phyloP scores from a whole-genome alignment of 2,797 vertebrate species.

The Spea hammondii region DNA sequence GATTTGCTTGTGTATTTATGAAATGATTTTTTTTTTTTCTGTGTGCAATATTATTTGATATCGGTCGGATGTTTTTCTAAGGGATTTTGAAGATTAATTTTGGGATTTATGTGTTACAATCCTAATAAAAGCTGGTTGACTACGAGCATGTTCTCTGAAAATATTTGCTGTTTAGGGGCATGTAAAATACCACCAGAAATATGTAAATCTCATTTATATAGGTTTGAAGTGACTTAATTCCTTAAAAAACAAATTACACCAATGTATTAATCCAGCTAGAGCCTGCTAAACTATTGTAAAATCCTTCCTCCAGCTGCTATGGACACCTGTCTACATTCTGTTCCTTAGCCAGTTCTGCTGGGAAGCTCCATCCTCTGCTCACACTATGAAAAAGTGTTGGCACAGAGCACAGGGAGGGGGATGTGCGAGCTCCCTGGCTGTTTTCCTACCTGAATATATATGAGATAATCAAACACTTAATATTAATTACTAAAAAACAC shows the following conservation, averaged over 20 bases:
- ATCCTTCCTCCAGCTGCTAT: slow-evolving; percentile 52
- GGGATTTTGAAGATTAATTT: slow-evolving; percentile 41
- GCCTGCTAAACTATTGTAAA: slow-evolving; percentile 57
- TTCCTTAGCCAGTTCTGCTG: slow-evolving; percentile 51
- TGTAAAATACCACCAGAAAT: slow-evolving; percentile 45
- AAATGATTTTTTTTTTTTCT: neutral
- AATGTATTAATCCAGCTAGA: slow-evolving; percentile 53
- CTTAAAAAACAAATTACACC: slow-evolving; percentile 53
- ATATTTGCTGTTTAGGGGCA: slow-evolving; percentile 47
- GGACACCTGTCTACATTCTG: slow-evolving; percentile 47
- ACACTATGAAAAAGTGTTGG: slow-evolving; percentile 41
- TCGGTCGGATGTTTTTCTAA: slow-evolving; percentile 42
- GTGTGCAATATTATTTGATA: slow-evolving; percentile 23
- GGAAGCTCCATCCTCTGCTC: slow-evolving; percentile 37
- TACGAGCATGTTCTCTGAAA: slow-evolving; percentile 32
- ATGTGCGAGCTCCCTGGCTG: slow-evolving; percentile 30
- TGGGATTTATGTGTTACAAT: slow-evolving; percentile 33
- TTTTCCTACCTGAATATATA: slow-evolving; percentile 33
- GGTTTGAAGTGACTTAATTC: slow-evolving; percentile 51
- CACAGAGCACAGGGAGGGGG: slow-evolving; percentile 30
- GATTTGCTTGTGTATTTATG: slow-evolving; percentile 14
- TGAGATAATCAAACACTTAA: slow-evolving; percentile 5
- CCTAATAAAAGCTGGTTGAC: slow-evolving; percentile 41
- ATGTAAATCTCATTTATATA: slow-evolving; percentile 52
- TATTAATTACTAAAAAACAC: too few relatives aligned